Evolutionary conservation across 2,113 vertebrate genomes (phyloP).

Genomic region (Burhinus oedicnemus): DNA sequence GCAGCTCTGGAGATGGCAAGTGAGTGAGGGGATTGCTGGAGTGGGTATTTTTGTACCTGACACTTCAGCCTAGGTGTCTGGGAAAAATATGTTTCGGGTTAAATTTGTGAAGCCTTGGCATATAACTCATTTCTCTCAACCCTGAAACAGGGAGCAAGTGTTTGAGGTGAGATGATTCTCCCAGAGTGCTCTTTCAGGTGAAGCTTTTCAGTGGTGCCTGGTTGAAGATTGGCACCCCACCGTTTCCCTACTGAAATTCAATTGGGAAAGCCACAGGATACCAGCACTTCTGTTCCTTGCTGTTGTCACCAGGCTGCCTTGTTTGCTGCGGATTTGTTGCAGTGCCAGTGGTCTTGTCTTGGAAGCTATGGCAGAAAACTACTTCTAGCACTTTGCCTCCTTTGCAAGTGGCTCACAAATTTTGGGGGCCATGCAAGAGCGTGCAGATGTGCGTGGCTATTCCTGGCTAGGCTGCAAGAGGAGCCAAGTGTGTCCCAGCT

Average conservation of each 20-base stretch:
- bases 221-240: neutral
- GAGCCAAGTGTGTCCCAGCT: neutral
- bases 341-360: neutral
- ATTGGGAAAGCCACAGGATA: neutral
- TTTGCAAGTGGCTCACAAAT: neutral
- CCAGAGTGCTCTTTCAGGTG: neutral
- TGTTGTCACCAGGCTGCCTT: neutral
- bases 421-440: accelerated
- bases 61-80: neutral
- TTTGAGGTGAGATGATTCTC: neutral
- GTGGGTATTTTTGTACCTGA: neutral
- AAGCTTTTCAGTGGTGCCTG: neutral
- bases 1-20: neutral
- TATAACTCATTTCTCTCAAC: neutral
- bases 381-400: neutral
- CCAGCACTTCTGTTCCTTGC: neutral
- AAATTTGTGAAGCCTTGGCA: neutral
- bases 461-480: neutral
- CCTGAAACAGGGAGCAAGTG: neutral
- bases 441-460: neutral
- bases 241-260: neutral
- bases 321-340: neutral
- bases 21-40: neutral
- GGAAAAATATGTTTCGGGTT: neutral
- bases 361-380: neutral